Conservation (phyloP, 2,888 invertebrate genomes). For the Hypomecis atomaria region DNA sequence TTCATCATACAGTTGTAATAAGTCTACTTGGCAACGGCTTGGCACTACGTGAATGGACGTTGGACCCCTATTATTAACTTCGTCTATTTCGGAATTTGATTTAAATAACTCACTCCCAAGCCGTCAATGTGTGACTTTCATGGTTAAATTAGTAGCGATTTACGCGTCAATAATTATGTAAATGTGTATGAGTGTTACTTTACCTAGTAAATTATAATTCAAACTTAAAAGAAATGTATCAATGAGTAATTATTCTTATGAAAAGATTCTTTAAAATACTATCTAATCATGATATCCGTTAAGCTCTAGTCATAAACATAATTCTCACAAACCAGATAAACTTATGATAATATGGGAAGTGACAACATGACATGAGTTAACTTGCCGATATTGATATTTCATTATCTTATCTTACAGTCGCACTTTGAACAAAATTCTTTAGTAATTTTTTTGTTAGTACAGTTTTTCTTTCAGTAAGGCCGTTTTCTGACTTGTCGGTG, state of each 20-base stretch:
- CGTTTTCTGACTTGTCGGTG: no score
- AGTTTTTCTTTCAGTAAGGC: neutral
- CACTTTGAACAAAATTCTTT: neutral
- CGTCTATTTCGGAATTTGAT: constrained; percentile 37
- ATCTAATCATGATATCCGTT: constrained; percentile 11
- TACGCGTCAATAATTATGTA: no score
- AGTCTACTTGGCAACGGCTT: constrained; percentile 42
- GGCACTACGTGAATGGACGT: constrained; percentile 53
- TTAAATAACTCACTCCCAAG: constrained; percentile 29
- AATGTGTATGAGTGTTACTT: no score
- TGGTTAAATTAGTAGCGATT: neutral
- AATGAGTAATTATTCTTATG: neutral
- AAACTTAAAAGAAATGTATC: neutral
- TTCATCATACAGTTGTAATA: constrained; percentile 18
- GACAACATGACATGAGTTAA: constrained; percentile 2
- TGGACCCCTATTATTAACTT: constrained; percentile 63
- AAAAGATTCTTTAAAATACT: neutral
- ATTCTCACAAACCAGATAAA: constrained; percentile 23
- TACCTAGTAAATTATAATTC: no score
- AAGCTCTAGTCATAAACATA: constrained; percentile 12
- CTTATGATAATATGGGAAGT: constrained; percentile 8
- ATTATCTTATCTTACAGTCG: constrained; percentile 2
- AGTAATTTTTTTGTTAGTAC: constrained; percentile 1
- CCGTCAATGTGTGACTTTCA: neutral
- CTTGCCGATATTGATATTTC: neutral